Conservation (phyloP, 2,113 vertebrate genomes). For the Pongo pygmaeus region DNA sequence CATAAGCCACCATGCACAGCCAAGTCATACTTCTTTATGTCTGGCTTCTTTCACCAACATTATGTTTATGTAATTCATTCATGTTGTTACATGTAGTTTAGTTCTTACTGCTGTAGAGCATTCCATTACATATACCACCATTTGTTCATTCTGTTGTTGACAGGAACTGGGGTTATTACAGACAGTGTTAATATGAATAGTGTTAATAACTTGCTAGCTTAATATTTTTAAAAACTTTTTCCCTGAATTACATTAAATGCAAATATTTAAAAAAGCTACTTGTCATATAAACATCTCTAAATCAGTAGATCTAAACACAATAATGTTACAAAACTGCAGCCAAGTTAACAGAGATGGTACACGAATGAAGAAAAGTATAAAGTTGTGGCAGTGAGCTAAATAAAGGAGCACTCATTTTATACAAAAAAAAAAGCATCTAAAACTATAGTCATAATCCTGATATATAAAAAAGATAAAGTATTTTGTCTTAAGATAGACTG, state of each 20-base stretch:
- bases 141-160: background rate
- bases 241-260: background rate
- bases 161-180: background rate
- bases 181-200: background rate
- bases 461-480: background rate
- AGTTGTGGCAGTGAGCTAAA: background rate
- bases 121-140: background rate
- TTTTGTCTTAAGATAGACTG: background rate
- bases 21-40: no score
- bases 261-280: background rate
- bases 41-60: background rate
- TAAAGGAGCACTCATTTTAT: background rate
- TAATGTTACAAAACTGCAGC: background rate
- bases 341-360: background rate
- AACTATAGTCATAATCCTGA: background rate
- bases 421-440: background rate
- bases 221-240: background rate
- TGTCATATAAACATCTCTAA: background rate
- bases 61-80: background rate
- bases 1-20: no score
- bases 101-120: background rate
- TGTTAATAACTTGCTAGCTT: background rate
- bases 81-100: background rate
- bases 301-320: background rate
- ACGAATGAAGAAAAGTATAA: background rate